Evolutionary conservation across 2,888 invertebrate genomes (phyloP).

Genomic region (Epistrophella euchroma): DNA sequence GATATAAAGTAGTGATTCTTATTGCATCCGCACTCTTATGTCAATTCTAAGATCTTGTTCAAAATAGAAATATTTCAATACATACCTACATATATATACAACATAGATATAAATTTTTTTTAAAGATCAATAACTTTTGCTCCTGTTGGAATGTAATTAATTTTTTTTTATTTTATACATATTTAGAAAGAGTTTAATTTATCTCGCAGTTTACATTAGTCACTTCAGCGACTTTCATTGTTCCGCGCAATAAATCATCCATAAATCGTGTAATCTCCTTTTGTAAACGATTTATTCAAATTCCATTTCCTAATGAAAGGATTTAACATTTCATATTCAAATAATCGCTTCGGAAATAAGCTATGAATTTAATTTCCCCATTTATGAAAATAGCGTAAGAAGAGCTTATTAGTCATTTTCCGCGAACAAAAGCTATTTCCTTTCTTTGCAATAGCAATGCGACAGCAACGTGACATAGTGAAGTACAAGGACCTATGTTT

Average conservation of each 20-base stretch:
- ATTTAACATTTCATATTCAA: constrained; percentile 66
- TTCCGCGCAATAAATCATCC: constrained; percentile 50
- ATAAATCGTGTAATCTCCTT: constrained; percentile 66
- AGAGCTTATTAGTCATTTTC: constrained; percentile 62
- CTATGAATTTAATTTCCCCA: constrained; percentile 71
- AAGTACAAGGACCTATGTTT: background rate
- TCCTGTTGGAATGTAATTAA: constrained; percentile 2
- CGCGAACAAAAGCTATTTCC: constrained; percentile 66
- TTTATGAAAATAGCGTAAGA: constrained; percentile 47
- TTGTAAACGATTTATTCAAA: constrained; percentile 66
- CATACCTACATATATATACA: too few species aligned
- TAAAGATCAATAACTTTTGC: background rate
- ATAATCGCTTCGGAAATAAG: constrained; percentile 71
- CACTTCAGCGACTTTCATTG: constrained; percentile 16
- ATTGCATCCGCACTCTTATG: too few species aligned
- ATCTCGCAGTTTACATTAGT: background rate
- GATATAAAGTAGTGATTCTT: too few species aligned
- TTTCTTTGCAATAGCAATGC: constrained; percentile 30
- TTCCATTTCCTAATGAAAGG: constrained; percentile 69
- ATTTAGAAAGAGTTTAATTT: constrained; percentile 10
- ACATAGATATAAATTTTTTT: background rate
- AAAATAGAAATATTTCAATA: too few species aligned
- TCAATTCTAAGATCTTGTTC: too few species aligned
- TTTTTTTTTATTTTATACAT: background rate
- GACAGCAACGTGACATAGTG: constrained; percentile 22